Evolutionary conservation across 2,888 invertebrate genomes (phyloP), one percentile per base, ranked within the genome.

Genomic region (Catonia carolina): DNA sequence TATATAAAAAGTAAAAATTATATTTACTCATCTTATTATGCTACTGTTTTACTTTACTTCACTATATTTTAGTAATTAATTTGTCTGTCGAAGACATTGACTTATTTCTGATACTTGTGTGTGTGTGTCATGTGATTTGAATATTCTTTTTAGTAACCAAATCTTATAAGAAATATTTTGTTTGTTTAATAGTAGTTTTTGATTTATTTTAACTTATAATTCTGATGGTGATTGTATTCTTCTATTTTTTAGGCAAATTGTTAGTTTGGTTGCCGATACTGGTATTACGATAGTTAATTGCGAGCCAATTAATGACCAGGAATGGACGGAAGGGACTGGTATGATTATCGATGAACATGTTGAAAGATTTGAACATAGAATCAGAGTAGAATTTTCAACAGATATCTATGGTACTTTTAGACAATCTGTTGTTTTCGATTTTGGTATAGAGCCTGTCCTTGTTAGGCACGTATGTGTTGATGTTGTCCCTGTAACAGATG

Each of bases 381-480:
- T 81, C 2, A 75, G 75, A 51, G 74, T 86, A 37, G 74, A 75
- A 48, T 86, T 85, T 69, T 75, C 77, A 53, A 84, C 85, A 0
- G 82, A 84, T 62, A 84, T 87, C 56, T 89, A 84, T 68, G 89
- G 84, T 20, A 64, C 62, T 2, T 89, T 88, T 70, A 78, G 85
- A 2, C 89, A 90, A 70, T 81, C 85, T 1, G 76, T 89, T 2
- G 81, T 88, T 2, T 86, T 89, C 70, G 87, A 86, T 70, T 84
- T 86, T 67, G 85, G 85, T 1, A 69, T 72, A 52, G 80, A 82
- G 67, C 83, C 84, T 0, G 75, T 81, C 18, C 68, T 85, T 2
- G 79, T 83, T 6, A 79, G 81, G 61, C 81, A 84, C 67, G 71
- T 89, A 20, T 85, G 86, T 68, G 85, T 87, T 2, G 89, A 89